Percentiles rank a stretch among this genome's conserved stretches.
phyloP scores from a whole-genome alignment of 2,113 vertebrate species.

The Brachypodius melanocephalos region DNA sequence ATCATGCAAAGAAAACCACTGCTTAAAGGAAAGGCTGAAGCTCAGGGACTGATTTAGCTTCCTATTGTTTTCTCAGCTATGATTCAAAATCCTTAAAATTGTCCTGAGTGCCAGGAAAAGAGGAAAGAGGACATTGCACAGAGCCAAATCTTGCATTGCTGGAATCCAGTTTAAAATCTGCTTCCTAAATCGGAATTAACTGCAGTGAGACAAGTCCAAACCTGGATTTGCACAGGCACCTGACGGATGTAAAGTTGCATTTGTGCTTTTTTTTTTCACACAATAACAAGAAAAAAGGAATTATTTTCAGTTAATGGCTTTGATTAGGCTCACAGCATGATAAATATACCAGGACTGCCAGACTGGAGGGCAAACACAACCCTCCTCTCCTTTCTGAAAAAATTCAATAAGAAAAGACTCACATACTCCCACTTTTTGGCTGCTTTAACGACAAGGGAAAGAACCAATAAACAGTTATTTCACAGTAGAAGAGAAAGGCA shows the following conservation, averaged over 20 bases:
- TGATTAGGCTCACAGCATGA: neutral
- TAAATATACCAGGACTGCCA: neutral
- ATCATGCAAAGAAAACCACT: neutral
- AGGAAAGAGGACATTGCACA: neutral
- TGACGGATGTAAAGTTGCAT: neutral
- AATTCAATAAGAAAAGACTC: neutral
- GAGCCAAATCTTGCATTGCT: neutral
- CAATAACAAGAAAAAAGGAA: neutral
- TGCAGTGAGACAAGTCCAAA: neutral
- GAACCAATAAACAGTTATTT: constrained; percentile 8
- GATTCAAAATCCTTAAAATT: constrained; percentile 26
- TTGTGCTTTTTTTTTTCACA: neutral
- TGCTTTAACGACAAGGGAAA: neutral
- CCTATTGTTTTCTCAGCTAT: constrained; percentile 31
- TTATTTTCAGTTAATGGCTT: neutral
- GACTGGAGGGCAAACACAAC: neutral
- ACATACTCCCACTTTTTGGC: neutral
- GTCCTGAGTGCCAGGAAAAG: neutral
- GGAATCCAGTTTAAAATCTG: neutral
- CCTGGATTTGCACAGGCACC: neutral
- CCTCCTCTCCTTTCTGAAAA: neutral
- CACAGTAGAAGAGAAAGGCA: neutral
- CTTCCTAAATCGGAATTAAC: neutral
- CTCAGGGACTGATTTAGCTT: neutral
- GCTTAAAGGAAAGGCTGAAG: constrained; percentile 1